These are phyloP conservation scores for Adelges cooleyi DNA, from an alignment of 1,140 invertebrate species.

Conservation along the genomic window DNA sequence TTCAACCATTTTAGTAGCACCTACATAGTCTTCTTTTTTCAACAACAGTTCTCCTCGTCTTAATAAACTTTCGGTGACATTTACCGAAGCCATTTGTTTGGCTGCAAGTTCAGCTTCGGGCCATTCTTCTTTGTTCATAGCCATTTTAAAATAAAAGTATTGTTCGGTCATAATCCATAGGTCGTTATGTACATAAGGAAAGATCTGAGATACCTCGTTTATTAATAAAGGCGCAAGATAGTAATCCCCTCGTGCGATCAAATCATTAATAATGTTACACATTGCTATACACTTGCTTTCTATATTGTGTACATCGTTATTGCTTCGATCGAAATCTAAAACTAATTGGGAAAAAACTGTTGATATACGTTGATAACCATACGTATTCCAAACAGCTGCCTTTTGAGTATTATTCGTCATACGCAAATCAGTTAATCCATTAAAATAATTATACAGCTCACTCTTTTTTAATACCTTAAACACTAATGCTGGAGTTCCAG, in stretches of 20 bases:
- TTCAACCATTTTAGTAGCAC: conserved; percentile 47
- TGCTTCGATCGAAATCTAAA: conserved; percentile 14
- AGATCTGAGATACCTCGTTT: conserved; percentile 46
- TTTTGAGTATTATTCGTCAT: conserved; percentile 65
- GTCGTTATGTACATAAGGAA: conserved; percentile 49
- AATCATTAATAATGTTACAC: conserved; percentile 42
- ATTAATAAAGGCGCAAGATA: conserved; percentile 44
- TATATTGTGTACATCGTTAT: conserved; percentile 47
- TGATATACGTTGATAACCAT: conserved; percentile 49
- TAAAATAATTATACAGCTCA: conserved; percentile 71
- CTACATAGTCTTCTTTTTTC: conserved; percentile 47
- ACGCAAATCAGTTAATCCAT: conserved; percentile 68
- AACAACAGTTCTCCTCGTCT: conserved; percentile 35
- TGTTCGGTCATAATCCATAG: conserved; percentile 60
- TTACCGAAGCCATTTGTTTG: conserved; percentile 55
- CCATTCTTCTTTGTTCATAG: conserved; percentile 58
- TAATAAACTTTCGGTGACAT: conserved; percentile 52
- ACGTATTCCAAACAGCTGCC: conserved; percentile 71
- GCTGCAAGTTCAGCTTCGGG: conserved; percentile 61
- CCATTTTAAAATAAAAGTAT: conserved; percentile 46
- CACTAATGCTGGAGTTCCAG: conserved; percentile 3
- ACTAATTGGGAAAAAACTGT: conserved; percentile 16
- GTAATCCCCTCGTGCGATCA: conserved; percentile 45
- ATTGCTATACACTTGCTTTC: conserved; percentile 57
- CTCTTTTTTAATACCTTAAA: conserved; percentile 52